Evolutionary conservation across 2,797 vertebrate species (phyloP).

Genomic region (Prionace glauca): DNA sequence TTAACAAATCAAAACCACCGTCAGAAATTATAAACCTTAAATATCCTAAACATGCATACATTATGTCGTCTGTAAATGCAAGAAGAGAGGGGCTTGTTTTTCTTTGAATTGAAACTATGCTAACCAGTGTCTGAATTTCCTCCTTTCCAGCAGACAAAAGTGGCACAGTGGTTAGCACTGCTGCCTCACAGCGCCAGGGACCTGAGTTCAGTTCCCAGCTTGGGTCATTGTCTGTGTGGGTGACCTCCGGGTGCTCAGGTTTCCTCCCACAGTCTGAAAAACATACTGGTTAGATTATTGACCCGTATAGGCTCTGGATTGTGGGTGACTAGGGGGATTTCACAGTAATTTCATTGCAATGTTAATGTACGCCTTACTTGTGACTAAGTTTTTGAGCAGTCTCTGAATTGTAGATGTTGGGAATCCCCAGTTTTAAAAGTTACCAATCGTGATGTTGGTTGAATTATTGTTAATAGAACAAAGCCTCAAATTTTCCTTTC

Average conservation of each 20-base stretch:
- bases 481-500: neutral
- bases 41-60: neutral
- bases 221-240: too few relatives aligned
- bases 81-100: neutral
- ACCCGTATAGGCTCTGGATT: too few relatives aligned
- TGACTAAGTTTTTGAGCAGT: too few relatives aligned
- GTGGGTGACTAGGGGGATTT: too few relatives aligned
- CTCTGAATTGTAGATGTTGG: neutral
- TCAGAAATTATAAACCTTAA: neutral
- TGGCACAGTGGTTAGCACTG: too few relatives aligned
- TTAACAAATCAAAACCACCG: neutral
- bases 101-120: neutral
- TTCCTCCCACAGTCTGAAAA: too few relatives aligned
- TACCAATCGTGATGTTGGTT: neutral
- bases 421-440: neutral
- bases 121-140: neutral
- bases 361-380: too few relatives aligned
- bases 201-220: too few relatives aligned
- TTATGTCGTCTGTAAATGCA: neutral
- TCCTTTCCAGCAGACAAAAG: neutral
- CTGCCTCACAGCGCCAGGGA: too few relatives aligned
- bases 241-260: too few relatives aligned
- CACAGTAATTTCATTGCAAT: too few relatives aligned
- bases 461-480: neutral
- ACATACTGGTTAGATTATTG: too few relatives aligned